Base-by-base conservation (phyloP, 2,797 vertebrate genomes). In the Argyrosomus regius region DNA sequence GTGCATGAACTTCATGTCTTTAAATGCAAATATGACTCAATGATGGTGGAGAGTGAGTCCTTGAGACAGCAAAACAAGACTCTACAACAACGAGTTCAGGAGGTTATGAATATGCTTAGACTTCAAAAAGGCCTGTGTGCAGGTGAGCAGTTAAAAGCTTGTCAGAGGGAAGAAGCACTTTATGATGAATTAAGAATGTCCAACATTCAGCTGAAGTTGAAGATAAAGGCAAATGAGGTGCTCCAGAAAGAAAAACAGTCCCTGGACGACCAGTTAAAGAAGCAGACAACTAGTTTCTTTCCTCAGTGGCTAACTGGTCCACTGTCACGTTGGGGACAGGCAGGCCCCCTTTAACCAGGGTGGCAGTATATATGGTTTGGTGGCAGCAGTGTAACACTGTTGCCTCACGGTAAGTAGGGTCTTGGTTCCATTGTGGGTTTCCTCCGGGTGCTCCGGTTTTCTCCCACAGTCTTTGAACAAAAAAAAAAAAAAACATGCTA, bases 11-110 rank as follows among this genome's bases (percentile, higher is more conserved):
- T 8, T 35, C 35, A 9, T 35, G 31, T 8, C 16, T 54, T 45
- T 28, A 1, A 68, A 28, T 1, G 0, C n/a, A 56, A 26, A 0
- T 56, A 26, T 45, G 1, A 26, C 10, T 1, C 5, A 6, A 0
- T 26, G 9, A 20, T 0, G 2, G 3, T 28, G 13, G 39, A 45
- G 1, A 43, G 53, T 0, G 17, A 26, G 6, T n/a, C 49, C 3
- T 6, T 62, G 12, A 46, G 0, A 2, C 14, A 57, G 9, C 18
- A 35, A 56, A 48, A 57, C 0, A 18, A 64, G 9, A 3, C n/a
- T 14, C 20, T 39, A 9, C 2, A 59, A 35, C 24, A 48, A 35
- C 1, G 39, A 35, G 3, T 70, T 46, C 12, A 58, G 20, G n/a
- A 35, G 5, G 5, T 31, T 13, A 49, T 12, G 13, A 22, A 49